Evolutionary conservation across 1,140 invertebrate species (phyloP).

Genomic region (Drosophila pectinifera): DNA sequence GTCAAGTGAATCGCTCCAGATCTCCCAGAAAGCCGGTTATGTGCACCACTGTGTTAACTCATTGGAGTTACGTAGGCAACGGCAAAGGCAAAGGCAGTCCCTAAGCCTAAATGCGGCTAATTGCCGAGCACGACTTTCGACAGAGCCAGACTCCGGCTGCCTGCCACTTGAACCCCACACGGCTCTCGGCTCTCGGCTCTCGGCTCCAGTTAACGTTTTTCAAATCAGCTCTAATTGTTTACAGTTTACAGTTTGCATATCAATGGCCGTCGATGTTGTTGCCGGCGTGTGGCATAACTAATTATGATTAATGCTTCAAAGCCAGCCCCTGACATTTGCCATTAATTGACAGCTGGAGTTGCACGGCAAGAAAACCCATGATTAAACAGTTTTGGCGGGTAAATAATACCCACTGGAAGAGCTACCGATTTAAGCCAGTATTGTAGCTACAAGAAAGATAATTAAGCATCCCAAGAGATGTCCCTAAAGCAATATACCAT

Average conservation of each 20-base stretch:
- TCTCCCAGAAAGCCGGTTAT: conserved; percentile 58
- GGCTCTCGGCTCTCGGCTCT: conserved; percentile 17
- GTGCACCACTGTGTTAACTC: conserved; percentile 57
- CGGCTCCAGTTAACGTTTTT: conserved; percentile 47
- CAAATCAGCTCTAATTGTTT: conserved; percentile 79
- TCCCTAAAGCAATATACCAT: no score
- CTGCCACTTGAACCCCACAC: conserved; percentile 63
- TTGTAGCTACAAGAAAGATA: no score
- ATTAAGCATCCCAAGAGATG: background rate
- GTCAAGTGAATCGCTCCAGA: conserved; percentile 56
- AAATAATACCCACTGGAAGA: background rate
- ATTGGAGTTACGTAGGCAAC: conserved; percentile 69
- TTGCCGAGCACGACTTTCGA: conserved; percentile 75
- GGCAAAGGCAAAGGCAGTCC: conserved; percentile 41
- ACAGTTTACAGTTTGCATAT: conserved; percentile 80
- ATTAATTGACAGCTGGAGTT: conserved; percentile 68
- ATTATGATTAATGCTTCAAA: conserved; percentile 76
- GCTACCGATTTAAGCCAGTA: no score
- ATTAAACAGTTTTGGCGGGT: background rate
- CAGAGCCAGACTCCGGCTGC: conserved; percentile 56
- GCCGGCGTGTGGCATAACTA: conserved; percentile 78
- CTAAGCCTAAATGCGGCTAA: conserved; percentile 67
- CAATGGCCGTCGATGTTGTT: conserved; percentile 50
- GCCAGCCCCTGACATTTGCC: conserved; percentile 76
- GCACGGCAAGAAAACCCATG: conserved; percentile 20